Percentiles rank a stretch among this genome's conserved stretches.
Conservation (phyloP, 2,888 invertebrate genomes). For the Monoplex corrugatus region DNA sequence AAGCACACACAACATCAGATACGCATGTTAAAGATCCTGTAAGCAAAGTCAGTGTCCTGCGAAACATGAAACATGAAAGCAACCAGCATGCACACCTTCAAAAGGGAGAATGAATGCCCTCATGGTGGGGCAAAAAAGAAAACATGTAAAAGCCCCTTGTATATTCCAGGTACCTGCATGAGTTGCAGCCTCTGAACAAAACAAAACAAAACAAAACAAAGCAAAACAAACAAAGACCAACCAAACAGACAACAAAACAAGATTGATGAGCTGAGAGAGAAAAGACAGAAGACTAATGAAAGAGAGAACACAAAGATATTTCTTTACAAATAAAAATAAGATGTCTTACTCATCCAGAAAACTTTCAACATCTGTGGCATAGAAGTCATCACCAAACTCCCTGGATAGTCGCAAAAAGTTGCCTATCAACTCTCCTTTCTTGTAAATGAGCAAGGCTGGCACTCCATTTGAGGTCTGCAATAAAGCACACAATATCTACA, state of each 20-base stretch:
- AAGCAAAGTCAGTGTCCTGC: too few species aligned
- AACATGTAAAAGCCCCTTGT: too few species aligned
- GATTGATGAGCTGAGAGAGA: too few species aligned
- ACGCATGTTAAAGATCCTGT: too few species aligned
- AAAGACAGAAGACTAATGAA: background rate
- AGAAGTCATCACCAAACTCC: constrained; percentile 95
- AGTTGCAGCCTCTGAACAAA: background rate
- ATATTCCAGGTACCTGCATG: too few species aligned
- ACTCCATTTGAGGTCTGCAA: constrained; percentile 85
- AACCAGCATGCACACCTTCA: too few species aligned
- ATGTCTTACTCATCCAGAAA: constrained; percentile 89
- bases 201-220: background rate
- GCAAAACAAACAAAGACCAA: background rate
- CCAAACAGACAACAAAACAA: too few species aligned
- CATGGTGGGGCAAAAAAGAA: too few species aligned
- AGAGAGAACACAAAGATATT: too few species aligned
- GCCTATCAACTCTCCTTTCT: constrained; percentile 93
- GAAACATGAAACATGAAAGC: too few species aligned
- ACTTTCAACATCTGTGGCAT: constrained; percentile 92
- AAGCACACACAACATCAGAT: too few species aligned
- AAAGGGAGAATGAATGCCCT: too few species aligned
- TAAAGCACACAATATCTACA: background rate
- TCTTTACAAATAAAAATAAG: background rate
- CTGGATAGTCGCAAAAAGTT: constrained; percentile 94
- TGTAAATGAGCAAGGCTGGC: constrained; percentile 95